These are phyloP conservation scores for Gonioctena quinquepunctata DNA, from an alignment of 1,140 invertebrate genomes.

Conservation along the genomic window DNA sequence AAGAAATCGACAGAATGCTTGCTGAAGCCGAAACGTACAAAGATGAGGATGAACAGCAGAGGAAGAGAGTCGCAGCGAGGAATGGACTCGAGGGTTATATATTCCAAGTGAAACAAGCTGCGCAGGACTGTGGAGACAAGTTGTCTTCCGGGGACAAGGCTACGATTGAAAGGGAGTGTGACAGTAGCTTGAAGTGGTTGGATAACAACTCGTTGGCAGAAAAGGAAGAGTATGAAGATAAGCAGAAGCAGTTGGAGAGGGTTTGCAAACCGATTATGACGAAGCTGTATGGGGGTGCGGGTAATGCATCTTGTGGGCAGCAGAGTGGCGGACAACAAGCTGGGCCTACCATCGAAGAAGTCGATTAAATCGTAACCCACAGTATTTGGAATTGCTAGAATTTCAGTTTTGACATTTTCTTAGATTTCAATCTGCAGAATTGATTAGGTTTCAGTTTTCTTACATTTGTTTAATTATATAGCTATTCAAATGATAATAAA, in stretches of 20 bases:
- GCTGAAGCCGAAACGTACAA: constrained; percentile 68
- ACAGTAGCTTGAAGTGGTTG: constrained; percentile 60
- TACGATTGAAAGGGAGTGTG: constrained; percentile 55
- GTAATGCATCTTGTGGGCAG: constrained; percentile 36
- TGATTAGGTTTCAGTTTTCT: too few species aligned
- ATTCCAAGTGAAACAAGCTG: constrained; percentile 69
- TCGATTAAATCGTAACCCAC: constrained; percentile 67
- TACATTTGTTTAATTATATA: too few species aligned
- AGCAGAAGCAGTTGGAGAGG: constrained; percentile 57
- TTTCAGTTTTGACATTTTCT: not conserved
- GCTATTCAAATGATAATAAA: too few species aligned
- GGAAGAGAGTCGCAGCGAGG: constrained; percentile 64
- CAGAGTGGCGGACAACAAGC: constrained; percentile 47
- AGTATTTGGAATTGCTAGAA: not conserved
- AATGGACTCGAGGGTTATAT: constrained; percentile 72
- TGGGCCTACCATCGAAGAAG: constrained; percentile 71
- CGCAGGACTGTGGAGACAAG: constrained; percentile 60
- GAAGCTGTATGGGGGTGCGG: constrained; percentile 49
- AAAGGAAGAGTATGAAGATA: constrained; percentile 66
- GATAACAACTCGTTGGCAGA: constrained; percentile 62
- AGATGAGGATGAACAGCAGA: constrained; percentile 72
- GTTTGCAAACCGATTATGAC: constrained; percentile 59
- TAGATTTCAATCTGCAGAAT: too few species aligned
- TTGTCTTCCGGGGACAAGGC: constrained; percentile 52
- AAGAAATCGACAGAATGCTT: constrained; percentile 84